Evolutionary conservation across 2,888 invertebrate genomes (phyloP).

Genomic region (Auanema freiburgensis): DNA sequence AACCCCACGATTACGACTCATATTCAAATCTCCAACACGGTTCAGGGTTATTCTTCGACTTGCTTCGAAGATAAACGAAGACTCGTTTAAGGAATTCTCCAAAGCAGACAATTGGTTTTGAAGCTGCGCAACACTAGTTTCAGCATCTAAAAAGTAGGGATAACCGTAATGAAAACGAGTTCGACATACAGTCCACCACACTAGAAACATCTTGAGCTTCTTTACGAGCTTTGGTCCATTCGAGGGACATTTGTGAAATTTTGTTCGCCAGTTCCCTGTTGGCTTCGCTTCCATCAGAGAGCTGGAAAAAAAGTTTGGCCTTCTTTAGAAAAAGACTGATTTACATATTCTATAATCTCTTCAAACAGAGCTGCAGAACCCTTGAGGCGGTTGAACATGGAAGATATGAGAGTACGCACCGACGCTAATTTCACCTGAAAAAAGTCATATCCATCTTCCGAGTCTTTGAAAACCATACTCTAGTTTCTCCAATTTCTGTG

Average conservation of each 20-base stretch:
- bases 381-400: neutral
- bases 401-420: neutral
- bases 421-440: neutral
- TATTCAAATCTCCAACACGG: neutral
- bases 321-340: neutral
- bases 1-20: neutral
- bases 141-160: neutral
- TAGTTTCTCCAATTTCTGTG: neutral
- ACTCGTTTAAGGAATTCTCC: slow-evolving; percentile 3
- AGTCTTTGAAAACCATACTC: neutral
- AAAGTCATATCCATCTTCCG: neutral
- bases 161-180: neutral
- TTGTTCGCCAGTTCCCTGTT: neutral
- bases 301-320: too few species aligned
- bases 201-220: neutral
- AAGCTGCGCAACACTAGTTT: neutral
- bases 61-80: neutral
- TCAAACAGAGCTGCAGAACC: slow-evolving; percentile 1
- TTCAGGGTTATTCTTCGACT: neutral
- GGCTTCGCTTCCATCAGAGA: too few species aligned
- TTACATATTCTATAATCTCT: slow-evolving; percentile 1
- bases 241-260: neutral
- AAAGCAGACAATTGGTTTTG: slow-evolving; percentile 1
- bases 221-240: neutral
- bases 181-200: neutral